Evolutionary conservation across 2,888 invertebrate genomes (phyloP).

Genomic region (Dicranocentrus wangi): DNA sequence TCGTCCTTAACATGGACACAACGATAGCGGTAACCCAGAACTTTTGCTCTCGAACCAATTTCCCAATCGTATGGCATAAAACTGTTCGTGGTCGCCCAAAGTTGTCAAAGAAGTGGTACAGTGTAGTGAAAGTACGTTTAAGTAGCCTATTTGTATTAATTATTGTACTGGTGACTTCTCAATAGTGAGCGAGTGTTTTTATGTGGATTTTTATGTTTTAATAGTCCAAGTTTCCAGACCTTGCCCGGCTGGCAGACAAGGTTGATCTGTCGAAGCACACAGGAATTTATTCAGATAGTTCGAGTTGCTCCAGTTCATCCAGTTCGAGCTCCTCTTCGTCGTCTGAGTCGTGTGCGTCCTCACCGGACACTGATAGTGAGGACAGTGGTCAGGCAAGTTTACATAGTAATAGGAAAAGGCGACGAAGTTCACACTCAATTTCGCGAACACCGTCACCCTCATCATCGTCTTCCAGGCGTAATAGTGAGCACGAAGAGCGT

Average conservation of each 20-base stretch:
- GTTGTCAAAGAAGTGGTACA: constrained; percentile 92
- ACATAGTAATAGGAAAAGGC: constrained; percentile 83
- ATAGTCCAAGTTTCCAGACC: constrained; percentile 80
- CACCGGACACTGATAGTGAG: constrained; percentile 79
- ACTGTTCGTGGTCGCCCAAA: constrained; percentile 96
- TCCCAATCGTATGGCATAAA: constrained; percentile 98
- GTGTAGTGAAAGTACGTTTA: constrained; percentile 76
- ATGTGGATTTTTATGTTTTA: too few species aligned
- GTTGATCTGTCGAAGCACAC: constrained; percentile 90
- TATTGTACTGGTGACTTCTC: too few species aligned
- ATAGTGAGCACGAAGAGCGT: constrained; percentile 19
- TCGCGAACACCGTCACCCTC: constrained; percentile 34
- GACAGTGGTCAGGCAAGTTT: constrained; percentile 91
- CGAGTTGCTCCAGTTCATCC: constrained; percentile 83
- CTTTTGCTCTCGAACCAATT: constrained; percentile 95
- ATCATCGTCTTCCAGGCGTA: constrained; percentile 3
- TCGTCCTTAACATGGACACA: constrained; percentile 95
- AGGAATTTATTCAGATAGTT: constrained; percentile 95
- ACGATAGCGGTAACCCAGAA: constrained; percentile 99
- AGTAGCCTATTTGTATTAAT: too few species aligned
- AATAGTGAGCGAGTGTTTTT: too few species aligned
- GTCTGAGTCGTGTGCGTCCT: constrained; percentile 74
- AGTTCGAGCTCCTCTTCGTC: constrained; percentile 81
- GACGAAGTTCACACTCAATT: constrained; percentile 58
- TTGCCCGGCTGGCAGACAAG: constrained; percentile 85